Base-by-base conservation (phyloP, 2,888 invertebrate species). In the Cephus runcator region DNA sequence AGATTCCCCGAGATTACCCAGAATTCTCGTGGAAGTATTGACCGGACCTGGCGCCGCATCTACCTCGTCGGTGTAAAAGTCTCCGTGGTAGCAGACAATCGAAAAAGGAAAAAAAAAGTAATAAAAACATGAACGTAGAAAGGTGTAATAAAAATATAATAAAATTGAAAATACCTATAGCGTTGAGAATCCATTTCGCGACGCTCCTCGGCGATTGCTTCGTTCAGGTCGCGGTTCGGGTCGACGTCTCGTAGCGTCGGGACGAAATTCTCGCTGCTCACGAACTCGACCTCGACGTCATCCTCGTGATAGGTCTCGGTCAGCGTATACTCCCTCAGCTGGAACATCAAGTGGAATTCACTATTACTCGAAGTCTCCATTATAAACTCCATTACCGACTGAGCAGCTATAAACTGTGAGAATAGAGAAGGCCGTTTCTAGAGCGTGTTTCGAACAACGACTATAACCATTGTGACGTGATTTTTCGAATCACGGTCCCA, bases 241-340 rank as follows among this genome's bases (percentile, higher is more conserved):
- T 93, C 92, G 86, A 95, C 95, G 88, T 95, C 95, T 83, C 95
- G 92, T 69, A 90, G 89, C 79, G 89, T 87, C 75, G 88, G 85
- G 75, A 82, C 87, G 81, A 88, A 87, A 85, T 87, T 90, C 77
- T 90, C 90, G 83, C 86, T 89, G 86, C 90, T 91, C 82, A 91
- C 88, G 84, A 91, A 91, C 85, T 91, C 89, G 84, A 92, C 92
- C 75, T 90, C 88, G 31, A 73, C 93, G 87, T 96, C 96, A 91
- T 97, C 96, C 91, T 96, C 96, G 92, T 97, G 96, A 92, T 97
- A 97, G 83, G 96, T 96, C 92, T 97, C 97, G 83, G 96, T 96
- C 84, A 97, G 92, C 91, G 97, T 97, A 93, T 97, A 97, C 92
- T 97, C 97, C 88, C 96, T 96, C 83, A 97, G 93, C 97, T 97